A percentile compares a stretch with the other conserved stretches of the same genome.
phyloP scores from a whole-genome alignment of 2,113 vertebrate genomes.

The Naja naja region DNA sequence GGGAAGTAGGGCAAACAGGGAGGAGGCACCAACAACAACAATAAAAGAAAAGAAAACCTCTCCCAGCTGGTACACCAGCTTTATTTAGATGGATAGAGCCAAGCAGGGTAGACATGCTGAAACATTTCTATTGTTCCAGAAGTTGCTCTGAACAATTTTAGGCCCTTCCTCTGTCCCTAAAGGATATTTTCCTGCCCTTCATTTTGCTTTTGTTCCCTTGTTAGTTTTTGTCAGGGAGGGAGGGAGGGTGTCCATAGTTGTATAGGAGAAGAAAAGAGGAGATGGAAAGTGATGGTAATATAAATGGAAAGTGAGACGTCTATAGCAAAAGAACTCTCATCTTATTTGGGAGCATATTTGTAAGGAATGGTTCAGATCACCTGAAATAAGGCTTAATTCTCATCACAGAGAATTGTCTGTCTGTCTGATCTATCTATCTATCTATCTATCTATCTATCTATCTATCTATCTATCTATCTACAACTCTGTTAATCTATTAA shows the following conservation, averaged over 20 bases:
- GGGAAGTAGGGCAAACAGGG: slow-evolving; percentile 2
- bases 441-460: too few relatives aligned
- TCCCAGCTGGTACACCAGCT: slow-evolving; percentile 69
- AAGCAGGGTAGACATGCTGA: slow-evolving; percentile 2
- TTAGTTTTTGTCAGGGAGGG: background rate
- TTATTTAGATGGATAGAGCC: slow-evolving; percentile 75
- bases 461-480: too few relatives aligned
- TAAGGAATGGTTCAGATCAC: background rate
- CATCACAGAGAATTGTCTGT: background rate
- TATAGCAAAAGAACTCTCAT: background rate
- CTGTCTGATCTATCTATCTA: background rate
- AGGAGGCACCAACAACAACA: background rate
- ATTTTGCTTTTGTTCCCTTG: background rate
- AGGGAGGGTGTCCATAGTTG: background rate
- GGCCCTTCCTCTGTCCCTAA: background rate
- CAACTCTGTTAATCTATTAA: too few relatives aligned
- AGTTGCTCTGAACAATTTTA: slow-evolving; percentile 12
- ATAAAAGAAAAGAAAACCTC: slow-evolving; percentile 34
- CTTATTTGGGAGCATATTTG: background rate
- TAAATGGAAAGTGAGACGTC: background rate
- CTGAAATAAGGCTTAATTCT: background rate
- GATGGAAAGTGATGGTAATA: background rate
- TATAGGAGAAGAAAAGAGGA: background rate
- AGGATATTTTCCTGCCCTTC: background rate
- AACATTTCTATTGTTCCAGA: background rate